Evolutionary conservation across 2,113 vertebrate genomes (phyloP).

Genomic region (Tichodroma muraria): DNA sequence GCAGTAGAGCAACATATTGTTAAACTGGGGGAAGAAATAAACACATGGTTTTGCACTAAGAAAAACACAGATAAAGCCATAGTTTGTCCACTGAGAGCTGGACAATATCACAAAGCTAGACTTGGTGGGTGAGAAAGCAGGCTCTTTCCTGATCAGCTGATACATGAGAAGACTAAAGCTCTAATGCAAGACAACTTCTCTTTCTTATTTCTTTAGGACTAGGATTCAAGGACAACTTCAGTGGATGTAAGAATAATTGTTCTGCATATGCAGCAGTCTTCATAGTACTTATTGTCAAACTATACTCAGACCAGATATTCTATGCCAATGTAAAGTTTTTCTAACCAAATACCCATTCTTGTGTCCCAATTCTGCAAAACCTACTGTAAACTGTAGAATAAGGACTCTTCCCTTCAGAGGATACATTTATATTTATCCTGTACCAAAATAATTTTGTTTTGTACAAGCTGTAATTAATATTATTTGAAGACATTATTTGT

Average conservation of each 20-base stretch:
- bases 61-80: background rate
- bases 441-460: background rate
- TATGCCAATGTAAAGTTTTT: background rate
- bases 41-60: background rate
- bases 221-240: background rate
- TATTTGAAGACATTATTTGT: background rate
- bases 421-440: background rate
- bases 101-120: background rate
- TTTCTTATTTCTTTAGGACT: background rate
- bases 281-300: background rate
- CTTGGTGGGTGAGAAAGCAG: background rate
- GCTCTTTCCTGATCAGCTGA: background rate
- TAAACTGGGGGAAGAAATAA: conserved; percentile 77
- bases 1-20: conserved; percentile 97
- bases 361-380: background rate
- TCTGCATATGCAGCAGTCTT: background rate
- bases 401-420: background rate
- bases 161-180: background rate
- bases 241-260: background rate
- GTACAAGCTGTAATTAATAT: background rate
- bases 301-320: background rate
- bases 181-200: background rate
- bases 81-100: background rate
- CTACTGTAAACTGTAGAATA: background rate
- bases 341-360: background rate